Conservation (phyloP, 2,888 invertebrate genomes). For the Sericinus montela region DNA sequence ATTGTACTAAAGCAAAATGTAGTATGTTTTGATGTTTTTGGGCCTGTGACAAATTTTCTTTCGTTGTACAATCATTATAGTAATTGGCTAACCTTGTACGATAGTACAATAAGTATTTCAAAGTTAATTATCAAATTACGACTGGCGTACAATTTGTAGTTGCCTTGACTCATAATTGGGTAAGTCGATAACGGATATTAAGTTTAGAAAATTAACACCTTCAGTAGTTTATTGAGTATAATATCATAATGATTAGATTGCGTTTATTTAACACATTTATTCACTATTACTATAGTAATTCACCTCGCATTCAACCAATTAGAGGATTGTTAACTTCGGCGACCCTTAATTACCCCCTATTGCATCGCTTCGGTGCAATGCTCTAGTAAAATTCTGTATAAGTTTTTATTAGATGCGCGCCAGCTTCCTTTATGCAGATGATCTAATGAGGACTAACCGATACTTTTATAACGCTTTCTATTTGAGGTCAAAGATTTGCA, state of each 20-base stretch:
- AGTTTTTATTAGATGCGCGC: constrained; percentile 65
- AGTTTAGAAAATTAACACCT: background rate
- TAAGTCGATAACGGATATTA: background rate
- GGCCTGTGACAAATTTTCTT: too few relatives aligned
- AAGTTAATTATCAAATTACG: background rate
- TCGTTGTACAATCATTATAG: background rate
- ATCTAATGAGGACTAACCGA: constrained; percentile 19
- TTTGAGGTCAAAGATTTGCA: background rate
- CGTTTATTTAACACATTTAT: too few relatives aligned
- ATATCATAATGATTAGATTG: too few relatives aligned
- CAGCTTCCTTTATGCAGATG: constrained; percentile 25
- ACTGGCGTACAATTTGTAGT: background rate
- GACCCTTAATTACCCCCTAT: constrained; percentile 71
- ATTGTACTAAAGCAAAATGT: too few relatives aligned
- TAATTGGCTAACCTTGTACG: background rate
- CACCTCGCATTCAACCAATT: constrained; percentile 53
- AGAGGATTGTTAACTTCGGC: constrained; percentile 53
- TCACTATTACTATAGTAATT: background rate
- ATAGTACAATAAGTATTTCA: background rate
- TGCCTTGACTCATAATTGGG: background rate
- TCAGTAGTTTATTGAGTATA: background rate
- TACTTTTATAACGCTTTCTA: constrained; percentile 3
- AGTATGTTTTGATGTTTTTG: too few relatives aligned
- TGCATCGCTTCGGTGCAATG: constrained; percentile 67
- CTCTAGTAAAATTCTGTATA: constrained; percentile 75